Evolutionary conservation across 2,888 invertebrate species (phyloP).

Genomic region (Baronia brevicornis): DNA sequence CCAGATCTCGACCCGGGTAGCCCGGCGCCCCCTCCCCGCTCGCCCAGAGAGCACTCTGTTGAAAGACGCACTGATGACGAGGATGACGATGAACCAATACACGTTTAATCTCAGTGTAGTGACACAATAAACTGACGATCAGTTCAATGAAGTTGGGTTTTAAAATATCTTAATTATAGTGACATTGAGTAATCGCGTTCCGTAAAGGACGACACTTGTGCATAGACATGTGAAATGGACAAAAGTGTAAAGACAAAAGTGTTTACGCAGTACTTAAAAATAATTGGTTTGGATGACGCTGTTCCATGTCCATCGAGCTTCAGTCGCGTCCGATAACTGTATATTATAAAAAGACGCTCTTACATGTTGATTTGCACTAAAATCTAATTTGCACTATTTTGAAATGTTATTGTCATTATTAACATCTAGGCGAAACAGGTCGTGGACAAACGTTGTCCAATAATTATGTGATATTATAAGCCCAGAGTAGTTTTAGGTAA

Average conservation of each 20-base stretch:
- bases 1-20: constrained; percentile 78
- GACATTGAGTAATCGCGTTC: too few relatives aligned
- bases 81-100: constrained; percentile 79
- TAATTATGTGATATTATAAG: constrained; percentile 68
- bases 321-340: constrained; percentile 7
- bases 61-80: constrained; percentile 68
- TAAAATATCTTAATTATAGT: constrained; percentile 2
- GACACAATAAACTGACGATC: constrained; percentile 8
- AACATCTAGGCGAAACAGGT: too few relatives aligned
- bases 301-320: too few relatives aligned
- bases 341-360: constrained; percentile 14
- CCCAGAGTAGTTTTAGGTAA: constrained; percentile 41
- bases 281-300: constrained; percentile 1
- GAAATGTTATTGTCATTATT: constrained; percentile 4
- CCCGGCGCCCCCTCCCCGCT: constrained; percentile 66
- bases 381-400: constrained; percentile 5
- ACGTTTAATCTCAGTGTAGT: constrained; percentile 60
- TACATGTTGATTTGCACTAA: constrained; percentile 12
- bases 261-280: too few relatives aligned
- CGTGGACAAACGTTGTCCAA: constrained; percentile 43
- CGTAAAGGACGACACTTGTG: too few relatives aligned
- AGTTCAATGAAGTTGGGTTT: neutral
- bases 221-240: too few relatives aligned
- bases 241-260: too few relatives aligned
- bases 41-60: constrained; percentile 53